Evolutionary conservation across 1,140 invertebrate genomes (phyloP).

Genomic region (Papilio helenus): DNA sequence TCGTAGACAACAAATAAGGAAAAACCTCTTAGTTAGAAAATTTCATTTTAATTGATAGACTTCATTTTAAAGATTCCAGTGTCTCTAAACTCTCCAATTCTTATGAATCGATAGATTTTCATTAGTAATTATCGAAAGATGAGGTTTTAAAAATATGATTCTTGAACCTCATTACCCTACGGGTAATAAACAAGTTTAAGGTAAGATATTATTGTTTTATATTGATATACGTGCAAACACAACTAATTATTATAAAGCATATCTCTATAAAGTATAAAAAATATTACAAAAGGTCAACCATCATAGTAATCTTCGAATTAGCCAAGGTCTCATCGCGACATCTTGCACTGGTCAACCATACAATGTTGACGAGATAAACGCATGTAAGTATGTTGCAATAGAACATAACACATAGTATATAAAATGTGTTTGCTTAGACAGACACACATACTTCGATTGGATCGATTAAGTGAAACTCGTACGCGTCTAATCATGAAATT

Average conservation of each 20-base stretch:
- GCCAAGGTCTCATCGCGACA: constrained; percentile 49
- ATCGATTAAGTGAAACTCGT: constrained; percentile 43
- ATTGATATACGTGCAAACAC: constrained; percentile 23
- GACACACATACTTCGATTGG: constrained; percentile 51
- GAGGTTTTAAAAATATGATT: too few species aligned
- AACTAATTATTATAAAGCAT: constrained; percentile 40
- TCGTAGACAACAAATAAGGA: too few species aligned
- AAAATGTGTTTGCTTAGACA: constrained; percentile 56
- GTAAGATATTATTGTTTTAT: not conserved
- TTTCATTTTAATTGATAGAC: too few species aligned
- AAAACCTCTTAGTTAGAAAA: too few species aligned
- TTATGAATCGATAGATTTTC: too few species aligned
- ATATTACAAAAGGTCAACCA: constrained; percentile 49
- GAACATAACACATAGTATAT: constrained; percentile 65
- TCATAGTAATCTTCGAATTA: constrained; percentile 56
- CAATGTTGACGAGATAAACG: constrained; percentile 62
- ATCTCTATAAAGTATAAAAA: constrained; percentile 43
- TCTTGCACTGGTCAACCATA: constrained; percentile 56
- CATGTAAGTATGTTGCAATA: constrained; percentile 63
- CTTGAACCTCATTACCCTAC: not conserved
- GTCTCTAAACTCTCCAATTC: too few species aligned
- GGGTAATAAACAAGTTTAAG: not conserved
- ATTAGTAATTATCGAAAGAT: too few species aligned
- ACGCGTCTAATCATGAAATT: constrained; percentile 51
- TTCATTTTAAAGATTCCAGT: too few species aligned